phyloP scores from a whole-genome alignment of 1,140 invertebrate genomes.

The honey bee (Apis mellifera) region Amel_HAv3.1 CM009946.2:6930501-6931000 shows the following conservation, averaged over 20 bases:
- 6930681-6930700: no score
- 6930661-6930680: no score
- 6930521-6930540: neutral
- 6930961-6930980: neutral
- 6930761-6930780: slow-evolving; percentile 37
- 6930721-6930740: slow-evolving; percentile 13
- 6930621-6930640: neutral
- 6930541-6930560: neutral
- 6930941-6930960: neutral
- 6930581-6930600: neutral
- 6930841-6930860: no score
- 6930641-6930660: neutral
- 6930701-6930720: no score
- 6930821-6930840: no score
- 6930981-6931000: neutral
- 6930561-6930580: neutral
- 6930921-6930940: neutral
- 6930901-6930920: no score
- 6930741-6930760: no score
- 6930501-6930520: slow-evolving; percentile 4
- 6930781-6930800: slow-evolving; percentile 38
- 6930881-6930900: no score
- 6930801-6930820: slow-evolving; percentile 26
- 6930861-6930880: no score
- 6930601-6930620: neutral